Evolutionary conservation across 2,888 invertebrate species (phyloP).

Genomic region (Dugesia japonica): DNA sequence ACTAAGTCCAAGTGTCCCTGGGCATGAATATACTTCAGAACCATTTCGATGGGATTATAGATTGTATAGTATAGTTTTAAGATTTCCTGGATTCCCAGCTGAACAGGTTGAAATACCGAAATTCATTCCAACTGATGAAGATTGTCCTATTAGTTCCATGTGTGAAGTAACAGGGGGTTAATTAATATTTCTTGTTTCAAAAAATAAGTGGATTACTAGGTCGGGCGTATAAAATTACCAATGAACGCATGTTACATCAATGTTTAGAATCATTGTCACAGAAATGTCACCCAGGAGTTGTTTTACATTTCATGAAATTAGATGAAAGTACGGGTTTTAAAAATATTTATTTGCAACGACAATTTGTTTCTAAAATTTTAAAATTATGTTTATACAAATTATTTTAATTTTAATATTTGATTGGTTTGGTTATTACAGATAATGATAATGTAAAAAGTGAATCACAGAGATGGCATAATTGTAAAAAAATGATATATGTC

Average conservation of each 20-base stretch:
- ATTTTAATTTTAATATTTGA: too few species aligned
- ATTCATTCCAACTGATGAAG: slow-evolving; percentile 69
- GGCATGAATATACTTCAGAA: slow-evolving; percentile 85
- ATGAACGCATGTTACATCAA: slow-evolving; percentile 67
- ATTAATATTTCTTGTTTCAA: too few species aligned
- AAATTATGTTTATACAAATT: too few species aligned
- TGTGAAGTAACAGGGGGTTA: slow-evolving; percentile 93
- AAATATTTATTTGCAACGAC: too few species aligned
- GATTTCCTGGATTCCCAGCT: slow-evolving; percentile 70
- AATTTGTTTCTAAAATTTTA: too few species aligned
- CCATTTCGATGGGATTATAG: slow-evolving; percentile 99
- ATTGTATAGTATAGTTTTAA: slow-evolving; percentile 76
- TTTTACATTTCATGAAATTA: slow-evolving; percentile 62
- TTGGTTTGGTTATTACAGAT: slow-evolving; percentile 21
- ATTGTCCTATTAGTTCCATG: slow-evolving; percentile 86
- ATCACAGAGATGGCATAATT: slow-evolving; percentile 28
- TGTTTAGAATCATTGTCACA: slow-evolving; percentile 88
- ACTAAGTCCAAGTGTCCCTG: slow-evolving; percentile 58
- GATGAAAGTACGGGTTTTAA: slow-evolving; percentile 26
- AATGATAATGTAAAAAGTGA: slow-evolving; percentile 4
- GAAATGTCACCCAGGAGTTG: slow-evolving; percentile 89
- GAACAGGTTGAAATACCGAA: slow-evolving; percentile 52
- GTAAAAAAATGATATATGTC: slow-evolving; percentile 30
- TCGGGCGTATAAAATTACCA: slow-evolving; percentile 29
- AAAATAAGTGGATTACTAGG: too few species aligned